Evolutionary conservation across 2,113 vertebrate genomes (phyloP), one percentile per base, ranked within the genome.

Genomic region (Lepisosteus oculatus): DNA sequence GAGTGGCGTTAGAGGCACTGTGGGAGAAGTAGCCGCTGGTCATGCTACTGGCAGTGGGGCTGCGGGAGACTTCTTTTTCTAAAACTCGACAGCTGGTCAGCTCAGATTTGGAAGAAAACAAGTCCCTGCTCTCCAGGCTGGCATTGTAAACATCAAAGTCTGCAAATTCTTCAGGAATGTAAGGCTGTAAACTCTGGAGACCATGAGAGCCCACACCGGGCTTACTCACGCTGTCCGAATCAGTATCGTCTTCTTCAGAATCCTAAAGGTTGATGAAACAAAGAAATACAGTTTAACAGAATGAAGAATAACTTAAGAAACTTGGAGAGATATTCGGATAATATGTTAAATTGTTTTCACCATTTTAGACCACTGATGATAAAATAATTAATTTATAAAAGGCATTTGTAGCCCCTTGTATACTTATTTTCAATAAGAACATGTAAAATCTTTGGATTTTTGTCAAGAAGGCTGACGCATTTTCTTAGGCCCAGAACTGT

Each of bases 121-220:
- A 92, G 59, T 95, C 95, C 75, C 88, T 93, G 84, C 73, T 90
- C 84, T 97, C 96, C 84, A 99, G 84, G 76, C 91, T 90, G 74
- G 97, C 96, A 12, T 99, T 99, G 90, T 98, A 99, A 87, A 95
- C 91, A 78, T 96, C 97, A 85, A 99, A 99, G 89, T 99, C 96
- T 1, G 97, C 97, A 84, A 99, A 99, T 78, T 97, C 96, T 81
- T 97, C 97, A 0, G 96, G 95, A 71, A 98, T 72, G 0, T 98
- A 99, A 73, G 93, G 85, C 76, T 84, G 90, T 72, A 93, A 90
- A 81, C 69, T 77, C 14, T 78, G 79, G 80, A 85, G 83, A 76
- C 79, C 85, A 78, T 85, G 93, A 55, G 89, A 83, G 55, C 76
- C 78, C 47, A 74, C 81, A 70, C 84, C 80, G 72, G 90, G 89